Evolutionary conservation across 2,113 vertebrate genomes (phyloP), one percentile per base, ranked within the genome.

Genomic region (Ochotona princeps): DNA sequence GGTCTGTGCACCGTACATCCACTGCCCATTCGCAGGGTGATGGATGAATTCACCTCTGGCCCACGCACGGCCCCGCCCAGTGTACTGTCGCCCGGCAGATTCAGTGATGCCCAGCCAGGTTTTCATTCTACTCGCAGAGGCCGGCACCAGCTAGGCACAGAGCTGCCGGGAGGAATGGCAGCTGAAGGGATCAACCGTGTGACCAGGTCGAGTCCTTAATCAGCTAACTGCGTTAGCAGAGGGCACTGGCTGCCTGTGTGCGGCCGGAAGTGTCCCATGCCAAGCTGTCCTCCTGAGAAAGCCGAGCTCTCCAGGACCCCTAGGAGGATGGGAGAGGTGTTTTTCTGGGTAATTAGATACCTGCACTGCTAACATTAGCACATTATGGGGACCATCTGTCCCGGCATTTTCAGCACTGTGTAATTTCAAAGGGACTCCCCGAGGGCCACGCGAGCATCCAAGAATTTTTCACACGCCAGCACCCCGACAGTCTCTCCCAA

Each of bases 311-410:
- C 81, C 75, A 75, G 67, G 61, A 91, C 84, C 90, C 69, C 38
- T 8, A 5, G 47, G 44, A 85, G 81, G 54, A 74, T 28, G 78
- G 87, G 63, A 84, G 95, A 60, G 78, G 65, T 23, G 8, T 74
- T 87, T 95, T 95, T 94, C 95, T 91, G 74, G 82, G 84, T 87
- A 95, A 96, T 95, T 95, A 95, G 94, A 81, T 90, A 93, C 30
- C 92, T 95, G 32, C 0, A 54, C 79, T 83, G 89, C 81, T 84
- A 92, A 89, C 94, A 95, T 89, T 87, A 94, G 84, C 92, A 91
- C 90, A 87, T 93, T 93, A 70, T 83, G 54, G 91, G 83, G 87
- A 84, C 95, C 95, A 92, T 72, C 89, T 92, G 95, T 76, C 91
- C 89, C 15, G 6, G 76, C 76, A 95, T 84, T 93, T 76, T 86